phyloP scores from a whole-genome alignment of 1,140 invertebrate species.

The Drosophila lini region DNA sequence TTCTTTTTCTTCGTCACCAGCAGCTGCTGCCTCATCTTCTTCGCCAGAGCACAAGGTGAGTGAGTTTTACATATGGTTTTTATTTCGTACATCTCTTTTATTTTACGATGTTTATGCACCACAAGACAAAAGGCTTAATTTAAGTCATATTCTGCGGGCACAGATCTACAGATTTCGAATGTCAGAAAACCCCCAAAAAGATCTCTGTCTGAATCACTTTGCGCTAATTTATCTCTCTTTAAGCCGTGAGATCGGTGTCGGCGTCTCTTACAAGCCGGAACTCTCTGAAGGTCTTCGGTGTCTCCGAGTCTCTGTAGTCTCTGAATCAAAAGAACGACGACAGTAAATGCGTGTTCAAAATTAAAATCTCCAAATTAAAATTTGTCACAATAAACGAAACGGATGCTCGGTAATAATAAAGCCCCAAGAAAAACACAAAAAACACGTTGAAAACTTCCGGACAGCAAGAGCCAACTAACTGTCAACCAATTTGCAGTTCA shows the following conservation, averaged over 20 bases:
- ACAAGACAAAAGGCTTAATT: constrained; percentile 58
- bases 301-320: not conserved
- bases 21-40: constrained; percentile 59
- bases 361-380: constrained; percentile 47
- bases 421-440: constrained; percentile 56
- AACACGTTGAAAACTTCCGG: constrained; percentile 66
- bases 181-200: constrained; percentile 33
- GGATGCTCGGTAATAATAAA: constrained; percentile 55
- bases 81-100: constrained; percentile 15
- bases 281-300: constrained; percentile 47
- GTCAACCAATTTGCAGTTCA: constrained; percentile 25
- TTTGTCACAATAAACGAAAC: constrained; percentile 73
- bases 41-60: constrained; percentile 75
- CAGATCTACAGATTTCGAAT: constrained; percentile 22
- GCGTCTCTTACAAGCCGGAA: constrained; percentile 68
- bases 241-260: constrained; percentile 59
- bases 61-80: constrained; percentile 76
- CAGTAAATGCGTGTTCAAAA: constrained; percentile 65
- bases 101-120: constrained; percentile 34
- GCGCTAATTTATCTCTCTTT: constrained; percentile 67
- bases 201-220: constrained; percentile 63
- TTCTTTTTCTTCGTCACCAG: constrained; percentile 51
- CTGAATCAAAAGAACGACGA: constrained; percentile 39
- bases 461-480: constrained; percentile 17
- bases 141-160: constrained; percentile 55